These are phyloP conservation scores for Sebastes hopkinsi DNA, from an alignment of 2,797 vertebrate genomes.

Conservation along the genomic window DNA sequence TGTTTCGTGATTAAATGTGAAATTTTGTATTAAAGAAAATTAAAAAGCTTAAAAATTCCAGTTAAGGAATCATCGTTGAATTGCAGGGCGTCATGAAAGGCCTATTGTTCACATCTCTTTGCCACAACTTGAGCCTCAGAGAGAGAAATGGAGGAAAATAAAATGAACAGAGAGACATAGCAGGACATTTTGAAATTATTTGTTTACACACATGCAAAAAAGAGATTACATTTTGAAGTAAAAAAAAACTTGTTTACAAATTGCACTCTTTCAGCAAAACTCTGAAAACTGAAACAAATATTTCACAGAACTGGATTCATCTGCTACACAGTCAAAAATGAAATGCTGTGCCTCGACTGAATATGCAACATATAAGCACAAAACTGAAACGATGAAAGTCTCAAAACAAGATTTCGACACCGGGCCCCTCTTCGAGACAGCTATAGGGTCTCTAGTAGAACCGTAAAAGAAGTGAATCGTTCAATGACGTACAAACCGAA, in stretches of 20 bases:
- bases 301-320: background rate
- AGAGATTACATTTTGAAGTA: too few relatives aligned
- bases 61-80: constrained; percentile 77
- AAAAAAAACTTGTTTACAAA: background rate
- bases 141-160: constrained; percentile 30
- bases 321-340: background rate
- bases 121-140: constrained; percentile 47
- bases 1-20: background rate
- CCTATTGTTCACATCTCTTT: constrained; percentile 81
- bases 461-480: too few relatives aligned
- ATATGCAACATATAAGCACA: background rate
- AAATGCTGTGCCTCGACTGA: background rate
- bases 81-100: constrained; percentile 83
- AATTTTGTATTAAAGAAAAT: background rate
- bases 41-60: background rate
- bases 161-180: constrained; percentile 1
- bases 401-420: background rate
- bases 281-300: background rate
- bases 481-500: too few relatives aligned
- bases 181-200: constrained; percentile 15
- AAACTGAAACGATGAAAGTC: background rate
- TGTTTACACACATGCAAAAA: background rate
- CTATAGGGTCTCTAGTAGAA: background rate
- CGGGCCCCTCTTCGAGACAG: background rate
- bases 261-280: background rate